Evolutionary conservation across 2,888 invertebrate genomes (phyloP).

Genomic region (Aleiodes alternator): DNA sequence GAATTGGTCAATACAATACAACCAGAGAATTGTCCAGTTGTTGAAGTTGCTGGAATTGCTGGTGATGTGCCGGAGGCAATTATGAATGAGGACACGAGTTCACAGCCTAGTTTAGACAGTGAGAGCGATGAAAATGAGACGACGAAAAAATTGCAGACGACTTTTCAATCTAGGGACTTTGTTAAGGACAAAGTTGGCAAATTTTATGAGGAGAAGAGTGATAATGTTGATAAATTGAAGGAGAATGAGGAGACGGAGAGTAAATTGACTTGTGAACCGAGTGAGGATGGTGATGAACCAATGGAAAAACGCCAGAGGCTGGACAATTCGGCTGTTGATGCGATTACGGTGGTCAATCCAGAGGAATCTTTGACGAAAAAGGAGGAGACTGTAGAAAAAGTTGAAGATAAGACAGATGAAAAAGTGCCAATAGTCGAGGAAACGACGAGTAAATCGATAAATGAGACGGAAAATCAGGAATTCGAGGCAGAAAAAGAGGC

Average conservation of each 20-base stretch:
- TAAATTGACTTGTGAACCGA: too few relatives aligned
- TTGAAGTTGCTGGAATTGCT: constrained; percentile 49
- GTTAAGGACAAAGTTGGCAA: constrained; percentile 56
- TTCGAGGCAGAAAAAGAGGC: constrained; percentile 1
- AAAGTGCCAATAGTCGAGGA: too few relatives aligned
- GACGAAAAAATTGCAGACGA: constrained; percentile 68
- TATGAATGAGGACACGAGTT: constrained; percentile 73
- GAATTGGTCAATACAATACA: background rate
- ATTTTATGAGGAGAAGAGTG: constrained; percentile 47
- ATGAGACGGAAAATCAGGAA: too few relatives aligned
- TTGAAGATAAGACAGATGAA: too few relatives aligned
- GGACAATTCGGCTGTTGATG: background rate
- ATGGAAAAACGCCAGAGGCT: background rate
- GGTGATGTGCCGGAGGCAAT: constrained; percentile 69
- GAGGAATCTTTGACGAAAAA: constrained; percentile 3
- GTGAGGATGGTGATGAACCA: constrained; percentile 1
- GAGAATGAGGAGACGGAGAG: background rate
- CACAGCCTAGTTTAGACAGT: constrained; percentile 70
- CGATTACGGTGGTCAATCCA: too few relatives aligned
- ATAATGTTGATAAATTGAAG: constrained; percentile 38
- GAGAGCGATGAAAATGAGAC: constrained; percentile 66
- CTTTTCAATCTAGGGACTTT: constrained; percentile 71
- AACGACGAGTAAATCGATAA: too few relatives aligned
- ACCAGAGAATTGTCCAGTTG: background rate
- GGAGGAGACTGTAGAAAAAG: background rate